Conservation (phyloP, 2,797 vertebrate genomes). For the Pagetopsis macropterus region DNA sequence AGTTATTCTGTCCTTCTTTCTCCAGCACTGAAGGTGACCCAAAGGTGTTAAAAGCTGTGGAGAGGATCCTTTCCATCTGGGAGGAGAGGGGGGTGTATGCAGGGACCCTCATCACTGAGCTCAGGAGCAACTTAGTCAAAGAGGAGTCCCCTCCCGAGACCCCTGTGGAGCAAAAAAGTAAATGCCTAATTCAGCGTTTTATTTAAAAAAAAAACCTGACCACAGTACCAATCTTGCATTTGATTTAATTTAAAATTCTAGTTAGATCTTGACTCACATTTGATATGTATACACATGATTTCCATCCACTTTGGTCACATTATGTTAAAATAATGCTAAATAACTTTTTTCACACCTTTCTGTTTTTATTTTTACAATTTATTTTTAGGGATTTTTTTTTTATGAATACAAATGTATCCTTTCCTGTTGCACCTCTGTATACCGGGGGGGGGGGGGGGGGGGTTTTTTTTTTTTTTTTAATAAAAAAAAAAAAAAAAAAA, state of each 20-base stretch:
- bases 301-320: neutral
- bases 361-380: neutral
- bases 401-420: no score
- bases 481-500: no score
- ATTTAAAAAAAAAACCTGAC: neutral
- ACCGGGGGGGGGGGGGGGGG: no score
- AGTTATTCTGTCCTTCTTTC: conserved; percentile 1
- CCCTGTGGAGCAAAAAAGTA: conserved; percentile 76
- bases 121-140: conserved; percentile 88
- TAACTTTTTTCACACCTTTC: neutral
- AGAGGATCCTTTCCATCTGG: conserved; percentile 97
- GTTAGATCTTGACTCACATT: neutral
- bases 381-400: neutral
- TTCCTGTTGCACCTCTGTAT: no score
- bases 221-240: neutral
- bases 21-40: conserved; percentile 84
- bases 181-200: conserved; percentile 11
- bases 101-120: conserved; percentile 88
- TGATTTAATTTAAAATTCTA: neutral
- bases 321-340: no score
- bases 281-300: neutral
- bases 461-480: no score
- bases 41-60: conserved; percentile 90
- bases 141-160: conserved; percentile 79
- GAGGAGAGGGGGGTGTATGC: conserved; percentile 95